Conservation (phyloP, 2,888 invertebrate genomes). For the Biston stratarius region DNA sequence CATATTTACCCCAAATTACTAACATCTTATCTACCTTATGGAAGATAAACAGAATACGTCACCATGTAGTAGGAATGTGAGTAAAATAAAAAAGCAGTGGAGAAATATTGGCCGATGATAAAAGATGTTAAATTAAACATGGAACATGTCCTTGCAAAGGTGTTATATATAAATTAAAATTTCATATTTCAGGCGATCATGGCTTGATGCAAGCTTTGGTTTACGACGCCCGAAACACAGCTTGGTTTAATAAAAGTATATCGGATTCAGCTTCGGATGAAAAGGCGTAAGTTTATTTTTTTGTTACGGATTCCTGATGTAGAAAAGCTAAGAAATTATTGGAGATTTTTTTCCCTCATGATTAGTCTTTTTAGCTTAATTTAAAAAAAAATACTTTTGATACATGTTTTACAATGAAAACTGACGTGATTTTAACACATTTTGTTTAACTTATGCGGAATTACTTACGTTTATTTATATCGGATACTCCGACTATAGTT, state of each 20-base stretch:
- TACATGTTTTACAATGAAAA: too few relatives aligned
- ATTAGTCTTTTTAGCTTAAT: too few relatives aligned
- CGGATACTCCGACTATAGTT: too few relatives aligned
- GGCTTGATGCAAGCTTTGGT: conserved; percentile 94
- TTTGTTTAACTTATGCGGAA: too few relatives aligned
- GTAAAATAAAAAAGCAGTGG: too few relatives aligned
- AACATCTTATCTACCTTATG: too few relatives aligned
- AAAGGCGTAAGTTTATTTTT: conserved; percentile 73
- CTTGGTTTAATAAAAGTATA: conserved; percentile 93
- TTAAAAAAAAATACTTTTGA: too few relatives aligned
- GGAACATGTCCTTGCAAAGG: not conserved
- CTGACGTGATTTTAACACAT: too few relatives aligned
- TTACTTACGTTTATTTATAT: too few relatives aligned
- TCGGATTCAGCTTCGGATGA: conserved; percentile 91
- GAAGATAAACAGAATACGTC: too few relatives aligned
- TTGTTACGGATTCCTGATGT: not conserved
- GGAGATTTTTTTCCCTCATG: not conserved
- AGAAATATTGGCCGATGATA: not conserved
- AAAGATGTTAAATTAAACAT: not conserved
- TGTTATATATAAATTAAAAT: conserved; percentile 2
- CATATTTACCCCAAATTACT: too few relatives aligned
- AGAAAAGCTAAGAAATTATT: not conserved
- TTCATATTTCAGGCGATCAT: conserved; percentile 89
- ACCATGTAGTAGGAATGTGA: too few relatives aligned
- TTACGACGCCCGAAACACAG: conserved; percentile 95